phyloP scores from a whole-genome alignment of 2,797 vertebrate genomes.

The Cyclopterus lumpus region DNA sequence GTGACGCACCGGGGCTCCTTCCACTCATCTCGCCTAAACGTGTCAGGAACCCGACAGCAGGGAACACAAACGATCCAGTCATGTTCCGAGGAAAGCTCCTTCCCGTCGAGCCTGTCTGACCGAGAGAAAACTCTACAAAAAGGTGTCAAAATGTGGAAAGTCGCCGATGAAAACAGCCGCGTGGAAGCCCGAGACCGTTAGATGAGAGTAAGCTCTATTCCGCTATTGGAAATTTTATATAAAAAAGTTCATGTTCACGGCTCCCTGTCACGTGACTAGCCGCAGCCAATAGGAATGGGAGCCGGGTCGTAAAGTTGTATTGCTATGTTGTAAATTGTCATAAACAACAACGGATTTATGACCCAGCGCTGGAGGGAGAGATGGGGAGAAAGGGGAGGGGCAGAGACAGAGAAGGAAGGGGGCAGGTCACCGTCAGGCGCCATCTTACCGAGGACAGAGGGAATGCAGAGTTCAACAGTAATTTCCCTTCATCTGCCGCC shows the following conservation, averaged over 20 bases:
- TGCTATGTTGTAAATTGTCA: conserved; percentile 99
- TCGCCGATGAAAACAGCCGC: conserved; percentile 80
- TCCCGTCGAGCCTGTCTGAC: conserved; percentile 63
- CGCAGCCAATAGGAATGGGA: conserved; percentile 90
- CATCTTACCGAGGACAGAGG: conserved; percentile 92
- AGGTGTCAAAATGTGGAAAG: conserved; percentile 44
- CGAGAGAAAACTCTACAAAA: conserved; percentile 55
- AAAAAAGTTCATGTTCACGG: conserved; percentile 99
- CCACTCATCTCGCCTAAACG: conserved; percentile 81
- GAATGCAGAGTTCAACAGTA: conserved; percentile 78
- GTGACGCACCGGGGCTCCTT: conserved; percentile 75
- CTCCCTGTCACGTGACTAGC: conserved; percentile 91
- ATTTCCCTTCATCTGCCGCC: conserved; percentile 67
- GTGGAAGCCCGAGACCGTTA: conserved; percentile 87
- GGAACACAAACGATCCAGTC: conserved; percentile 68
- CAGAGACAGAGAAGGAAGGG: conserved; percentile 46
- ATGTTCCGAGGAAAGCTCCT: conserved; percentile 57
- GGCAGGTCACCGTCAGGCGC: conserved; percentile 92
- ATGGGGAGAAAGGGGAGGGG: not conserved
- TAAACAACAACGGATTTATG: conserved; percentile 99
- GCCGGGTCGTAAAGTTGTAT: conserved; percentile 97
- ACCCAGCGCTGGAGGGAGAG: conserved; percentile 78
- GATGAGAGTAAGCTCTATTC: conserved; percentile 95
- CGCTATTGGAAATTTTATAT: conserved; percentile 97
- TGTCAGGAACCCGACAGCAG: conserved; percentile 65